Conservation (phyloP, 92 coral and sea anemone genomes). For the Parazoanthus swiftii region DNA sequence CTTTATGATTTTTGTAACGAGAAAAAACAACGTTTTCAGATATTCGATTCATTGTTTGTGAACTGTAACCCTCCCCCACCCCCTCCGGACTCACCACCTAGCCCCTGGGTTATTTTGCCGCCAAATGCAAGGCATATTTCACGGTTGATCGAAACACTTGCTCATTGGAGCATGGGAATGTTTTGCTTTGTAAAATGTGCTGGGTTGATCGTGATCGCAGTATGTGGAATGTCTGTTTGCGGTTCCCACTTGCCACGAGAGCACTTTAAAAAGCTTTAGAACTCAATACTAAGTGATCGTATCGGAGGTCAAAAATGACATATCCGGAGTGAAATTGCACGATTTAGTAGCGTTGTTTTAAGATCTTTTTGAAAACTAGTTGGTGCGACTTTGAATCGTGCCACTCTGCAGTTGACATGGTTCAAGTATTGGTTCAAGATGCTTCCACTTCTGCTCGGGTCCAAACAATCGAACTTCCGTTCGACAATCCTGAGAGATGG, state of each 20-base stretch:
- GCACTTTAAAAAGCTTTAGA: background rate
- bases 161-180: background rate
- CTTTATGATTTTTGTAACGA: too few species aligned
- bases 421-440: background rate
- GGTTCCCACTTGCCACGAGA: background rate
- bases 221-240: conserved; percentile 23
- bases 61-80: background rate
- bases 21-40: too few species aligned
- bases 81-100: background rate
- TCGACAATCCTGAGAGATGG: conserved; percentile 58
- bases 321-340: background rate
- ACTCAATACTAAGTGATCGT: background rate
- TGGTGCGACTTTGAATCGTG: background rate
- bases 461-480: conserved; percentile 53
- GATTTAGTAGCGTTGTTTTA: background rate
- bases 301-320: conserved; percentile 2
- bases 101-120: background rate
- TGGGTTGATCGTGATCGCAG: background rate
- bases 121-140: background rate
- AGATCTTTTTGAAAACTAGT: background rate
- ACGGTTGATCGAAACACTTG: background rate
- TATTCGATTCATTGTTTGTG: background rate
- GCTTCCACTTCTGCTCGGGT: background rate
- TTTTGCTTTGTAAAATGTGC: background rate
- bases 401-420: background rate